phyloP scores from a whole-genome alignment of 2,888 invertebrate genomes.

The Thecocarcelia acutangulata region DNA sequence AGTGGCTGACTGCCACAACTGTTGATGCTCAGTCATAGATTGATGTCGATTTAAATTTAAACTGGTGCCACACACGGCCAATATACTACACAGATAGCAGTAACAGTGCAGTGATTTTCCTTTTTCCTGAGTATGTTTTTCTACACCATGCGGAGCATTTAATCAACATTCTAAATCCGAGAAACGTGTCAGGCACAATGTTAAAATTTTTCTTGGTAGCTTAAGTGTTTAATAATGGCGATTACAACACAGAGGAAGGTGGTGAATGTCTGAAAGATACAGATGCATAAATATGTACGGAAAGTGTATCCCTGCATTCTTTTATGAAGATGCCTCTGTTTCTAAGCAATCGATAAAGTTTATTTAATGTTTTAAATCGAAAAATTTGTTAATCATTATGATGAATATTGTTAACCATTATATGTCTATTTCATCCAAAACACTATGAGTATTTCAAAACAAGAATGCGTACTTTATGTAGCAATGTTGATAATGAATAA shows the following conservation, averaged over 20 bases:
- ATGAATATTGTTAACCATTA: background rate
- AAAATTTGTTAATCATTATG: constrained; percentile 26
- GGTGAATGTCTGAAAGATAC: constrained; percentile 6
- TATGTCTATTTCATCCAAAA: too few species aligned
- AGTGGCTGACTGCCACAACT: constrained; percentile 19
- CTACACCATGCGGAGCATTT: constrained; percentile 37
- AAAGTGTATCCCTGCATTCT: background rate
- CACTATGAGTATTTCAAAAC: too few species aligned
- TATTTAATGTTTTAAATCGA: constrained; percentile 22
- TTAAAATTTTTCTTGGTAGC: constrained; percentile 58
- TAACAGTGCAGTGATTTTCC: constrained; percentile 6
- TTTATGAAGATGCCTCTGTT: constrained; percentile 32
- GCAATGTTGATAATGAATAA: too few species aligned
- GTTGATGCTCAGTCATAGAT: constrained; percentile 25
- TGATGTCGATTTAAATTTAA: constrained; percentile 26
- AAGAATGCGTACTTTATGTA: too few species aligned
- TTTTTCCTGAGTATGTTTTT: background rate
- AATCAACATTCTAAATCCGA: constrained; percentile 59
- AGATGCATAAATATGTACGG: constrained; percentile 3
- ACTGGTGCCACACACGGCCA: constrained; percentile 38
- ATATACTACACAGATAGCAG: constrained; percentile 7
- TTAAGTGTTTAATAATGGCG: constrained; percentile 62
- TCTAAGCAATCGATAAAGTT: constrained; percentile 21
- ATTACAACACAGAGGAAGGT: constrained; percentile 42
- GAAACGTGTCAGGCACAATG: constrained; percentile 56